Evolutionary conservation across 2,113 vertebrate genomes (phyloP), one percentile per base, ranked within the genome.

Genomic region (Leucopsar rothschildi): DNA sequence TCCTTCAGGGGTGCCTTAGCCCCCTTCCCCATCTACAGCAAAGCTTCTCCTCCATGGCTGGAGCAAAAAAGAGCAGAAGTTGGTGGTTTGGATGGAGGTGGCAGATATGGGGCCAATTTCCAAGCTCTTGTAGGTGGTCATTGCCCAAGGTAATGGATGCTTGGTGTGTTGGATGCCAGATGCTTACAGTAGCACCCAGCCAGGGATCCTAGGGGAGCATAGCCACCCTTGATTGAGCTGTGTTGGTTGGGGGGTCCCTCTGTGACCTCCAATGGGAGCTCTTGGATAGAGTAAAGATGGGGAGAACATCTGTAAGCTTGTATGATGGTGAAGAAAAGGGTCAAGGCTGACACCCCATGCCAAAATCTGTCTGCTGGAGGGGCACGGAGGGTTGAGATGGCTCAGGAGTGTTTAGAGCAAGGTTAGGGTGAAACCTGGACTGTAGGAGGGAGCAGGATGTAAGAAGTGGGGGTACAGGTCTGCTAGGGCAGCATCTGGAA

Each of bases 371-470:
- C 44, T 56, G 47, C 35, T 40, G 35, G 21, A 55, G 31, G 16
- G 33, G 21, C 16, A 8, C 3, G 5, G 7, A 24, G 25, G 24
- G 12, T n/a, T 88, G 69, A 15, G 64, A 37, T 5, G 19, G 65
- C 52, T n/a, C 15, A 10, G 49, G 17, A 24, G 10, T 5, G 1
- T 63, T 50, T 15, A 59, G 45, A 53, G n/a, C n/a, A 37, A 69
- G 60, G n/a, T 14, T 8, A 19, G 29, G 18, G 7, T 76, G 55
- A 73, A 57, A 65, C 11, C 5, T 37, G 21, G 21, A 4, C 5
- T 3, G 1, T 24, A 53, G 9, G 4, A 5, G 20, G 37, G 56
- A 75, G 65, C 21, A 10, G 23, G 15, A n/a, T 7, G 0, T 9
- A 31, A 35, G 37, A 42, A 49, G 8, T 24, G 45, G 25, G 15